Evolutionary conservation across 2,888 invertebrate genomes (phyloP), one percentile per base, ranked within the genome.

Genomic region (Carpatolechia fugitivella): DNA sequence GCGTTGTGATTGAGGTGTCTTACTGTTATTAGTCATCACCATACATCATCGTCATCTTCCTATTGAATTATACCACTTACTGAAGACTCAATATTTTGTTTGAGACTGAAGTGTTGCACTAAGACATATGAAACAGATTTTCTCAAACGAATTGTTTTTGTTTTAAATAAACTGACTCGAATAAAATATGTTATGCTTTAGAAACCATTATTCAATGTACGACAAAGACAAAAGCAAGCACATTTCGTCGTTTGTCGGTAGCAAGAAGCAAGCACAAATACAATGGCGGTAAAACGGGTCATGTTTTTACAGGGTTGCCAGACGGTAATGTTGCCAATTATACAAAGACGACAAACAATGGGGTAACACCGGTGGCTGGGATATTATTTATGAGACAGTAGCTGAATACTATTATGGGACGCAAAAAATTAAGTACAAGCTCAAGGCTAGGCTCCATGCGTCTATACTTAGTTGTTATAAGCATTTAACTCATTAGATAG

Each of bases 341-440:
- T 54, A 80, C 78, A 80, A 78, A 63, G 40, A 49, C 63, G 59
- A 69, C 71, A 84, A 82, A 85, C 84, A 75, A 63, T 60, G 61
- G 72, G 63, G 81, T 86, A 89, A 89, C 78, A 88, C 88, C 84
- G 78, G 89, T 88, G 86, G 88, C 60, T 70, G 67, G 75, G 68
- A 76, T 80, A 80, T 76, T 77, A 76, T 86, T 85, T 86, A 85
- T 69, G 80, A 78, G 78, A 80, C 81, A 78, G 85, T 72, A 82
- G 82, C 83, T 70, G 67, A 75, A 74, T 71, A 73, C 75, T 76
- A 77, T 76, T 68, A 69, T 56, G 24, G 55, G 62, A 53, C 64
- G 70, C 70, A 76, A 80, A 82, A 78, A 75, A 60, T 56, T 48
- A 41, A 38, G 49, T 31, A 41, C 36, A 36, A 13, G 20, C 33